These are phyloP conservation scores for Sminthurides bifidus DNA, from an alignment of 1,140 invertebrate species.

Conservation along the genomic window DNA sequence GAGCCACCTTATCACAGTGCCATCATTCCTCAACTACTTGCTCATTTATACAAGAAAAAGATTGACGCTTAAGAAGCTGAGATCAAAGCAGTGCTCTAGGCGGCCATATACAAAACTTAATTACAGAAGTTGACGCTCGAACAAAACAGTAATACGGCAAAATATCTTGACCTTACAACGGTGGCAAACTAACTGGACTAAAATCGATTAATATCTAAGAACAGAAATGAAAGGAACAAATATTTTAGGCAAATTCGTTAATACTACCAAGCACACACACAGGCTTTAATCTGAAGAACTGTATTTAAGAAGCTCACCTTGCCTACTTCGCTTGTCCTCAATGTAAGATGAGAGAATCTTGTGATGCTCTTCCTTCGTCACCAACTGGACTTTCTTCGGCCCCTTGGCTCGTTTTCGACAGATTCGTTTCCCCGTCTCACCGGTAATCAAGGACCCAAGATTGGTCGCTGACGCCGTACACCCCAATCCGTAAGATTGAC, in stretches of 20 bases:
- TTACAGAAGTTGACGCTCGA: too few species aligned
- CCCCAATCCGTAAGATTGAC: background rate
- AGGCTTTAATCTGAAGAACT: too few species aligned
- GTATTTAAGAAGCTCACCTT: background rate
- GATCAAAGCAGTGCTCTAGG: too few species aligned
- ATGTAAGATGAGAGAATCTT: slow-evolving; percentile 6
- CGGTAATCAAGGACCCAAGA: background rate
- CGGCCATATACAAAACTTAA: too few species aligned
- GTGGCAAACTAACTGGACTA: too few species aligned
- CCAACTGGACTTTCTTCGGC: slow-evolving; percentile 10
- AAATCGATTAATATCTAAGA: background rate
- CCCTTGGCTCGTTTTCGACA: background rate
- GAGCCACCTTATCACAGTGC: too few species aligned
- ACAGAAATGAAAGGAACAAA: background rate
- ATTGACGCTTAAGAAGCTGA: too few species aligned
- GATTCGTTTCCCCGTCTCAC: background rate
- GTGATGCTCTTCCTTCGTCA: slow-evolving; percentile 14
- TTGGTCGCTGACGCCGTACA: background rate
- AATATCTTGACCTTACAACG: too few species aligned
- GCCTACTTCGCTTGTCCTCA: slow-evolving; percentile 4
- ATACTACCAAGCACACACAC: too few species aligned
- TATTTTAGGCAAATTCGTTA: too few species aligned
- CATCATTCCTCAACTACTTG: background rate
- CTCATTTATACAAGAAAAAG: background rate
- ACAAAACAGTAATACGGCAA: too few species aligned